phyloP scores from a whole-genome alignment of 2,888 invertebrate species.

The Neelides folsomi region DNA sequence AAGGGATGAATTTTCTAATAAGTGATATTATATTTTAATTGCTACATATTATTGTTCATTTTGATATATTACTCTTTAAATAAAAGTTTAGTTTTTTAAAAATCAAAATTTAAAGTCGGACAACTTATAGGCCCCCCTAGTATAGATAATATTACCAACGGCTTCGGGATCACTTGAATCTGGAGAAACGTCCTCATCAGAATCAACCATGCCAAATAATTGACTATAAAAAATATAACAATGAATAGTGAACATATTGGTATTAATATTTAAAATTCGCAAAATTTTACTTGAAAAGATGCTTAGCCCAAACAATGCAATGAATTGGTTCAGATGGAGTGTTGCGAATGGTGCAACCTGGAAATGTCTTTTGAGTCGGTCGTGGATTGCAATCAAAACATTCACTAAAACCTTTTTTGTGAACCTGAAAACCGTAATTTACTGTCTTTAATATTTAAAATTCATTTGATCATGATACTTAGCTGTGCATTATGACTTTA shows the following conservation, averaged over 20 bases:
- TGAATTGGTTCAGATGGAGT: conserved; percentile 98
- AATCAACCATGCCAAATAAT: conserved; percentile 90
- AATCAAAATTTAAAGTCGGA: too few species aligned
- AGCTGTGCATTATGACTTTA: too few species aligned
- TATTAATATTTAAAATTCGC: background rate
- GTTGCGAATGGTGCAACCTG: conserved; percentile 96
- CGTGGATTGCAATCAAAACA: conserved; percentile 96
- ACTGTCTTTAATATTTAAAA: too few species aligned
- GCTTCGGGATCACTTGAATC: conserved; percentile 93
- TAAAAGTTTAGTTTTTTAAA: too few species aligned
- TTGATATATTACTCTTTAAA: too few species aligned
- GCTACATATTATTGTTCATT: too few species aligned
- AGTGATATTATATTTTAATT: too few species aligned
- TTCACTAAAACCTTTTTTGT: conserved; percentile 72
- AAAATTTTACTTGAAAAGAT: conserved; percentile 75
- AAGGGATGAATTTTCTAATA: too few species aligned
- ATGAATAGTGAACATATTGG: background rate
- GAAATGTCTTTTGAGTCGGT: conserved; percentile 79
- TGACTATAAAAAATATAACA: conserved; percentile 50
- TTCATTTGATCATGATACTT: too few species aligned
- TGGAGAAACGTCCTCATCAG: conserved; percentile 95
- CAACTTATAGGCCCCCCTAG: background rate
- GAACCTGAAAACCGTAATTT: conserved; percentile 45
- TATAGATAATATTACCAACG: conserved; percentile 43
- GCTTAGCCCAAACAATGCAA: conserved; percentile 99